Percentiles rank a stretch among this genome's conserved stretches.
Evolutionary conservation across 2,113 vertebrate genomes (phyloP).

Genomic region (Scopus umbretta): DNA sequence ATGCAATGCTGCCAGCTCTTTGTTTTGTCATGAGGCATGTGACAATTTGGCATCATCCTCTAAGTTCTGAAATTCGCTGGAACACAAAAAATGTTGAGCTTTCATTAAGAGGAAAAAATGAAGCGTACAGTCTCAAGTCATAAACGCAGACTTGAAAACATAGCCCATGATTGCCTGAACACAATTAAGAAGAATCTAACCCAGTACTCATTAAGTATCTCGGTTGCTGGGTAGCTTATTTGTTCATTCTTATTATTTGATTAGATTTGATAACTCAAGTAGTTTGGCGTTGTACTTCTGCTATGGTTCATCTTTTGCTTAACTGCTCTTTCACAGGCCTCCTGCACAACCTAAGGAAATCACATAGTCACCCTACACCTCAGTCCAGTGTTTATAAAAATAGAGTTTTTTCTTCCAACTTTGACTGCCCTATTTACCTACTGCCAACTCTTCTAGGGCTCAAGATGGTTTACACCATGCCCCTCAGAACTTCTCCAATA

Average conservation of each 20-base stretch:
- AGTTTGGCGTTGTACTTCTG: background rate
- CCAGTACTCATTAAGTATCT: background rate
- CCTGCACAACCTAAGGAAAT: background rate
- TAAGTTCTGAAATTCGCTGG: constrained; percentile 6
- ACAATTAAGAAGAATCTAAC: background rate
- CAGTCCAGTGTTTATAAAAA: background rate
- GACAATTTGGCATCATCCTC: constrained; percentile 6
- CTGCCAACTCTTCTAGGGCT: background rate
- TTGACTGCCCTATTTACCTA: background rate
- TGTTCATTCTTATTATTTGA: background rate
- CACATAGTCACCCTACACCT: background rate
- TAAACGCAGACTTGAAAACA: constrained; percentile 3
- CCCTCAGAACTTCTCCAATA: background rate
- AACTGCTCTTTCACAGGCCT: background rate
- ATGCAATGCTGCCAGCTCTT: constrained; percentile 6
- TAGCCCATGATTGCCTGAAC: background rate
- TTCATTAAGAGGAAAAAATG: constrained; percentile 18
- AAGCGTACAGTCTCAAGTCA: background rate
- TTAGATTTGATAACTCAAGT: background rate
- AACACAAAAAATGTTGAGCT: constrained; percentile 38
- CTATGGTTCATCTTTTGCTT: background rate
- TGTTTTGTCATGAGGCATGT: constrained; percentile 17
- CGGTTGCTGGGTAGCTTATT: background rate
- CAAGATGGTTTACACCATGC: background rate
- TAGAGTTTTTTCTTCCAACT: background rate